Base-by-base conservation (phyloP, 2,888 invertebrate species). In the Parochlus steinenii region DNA sequence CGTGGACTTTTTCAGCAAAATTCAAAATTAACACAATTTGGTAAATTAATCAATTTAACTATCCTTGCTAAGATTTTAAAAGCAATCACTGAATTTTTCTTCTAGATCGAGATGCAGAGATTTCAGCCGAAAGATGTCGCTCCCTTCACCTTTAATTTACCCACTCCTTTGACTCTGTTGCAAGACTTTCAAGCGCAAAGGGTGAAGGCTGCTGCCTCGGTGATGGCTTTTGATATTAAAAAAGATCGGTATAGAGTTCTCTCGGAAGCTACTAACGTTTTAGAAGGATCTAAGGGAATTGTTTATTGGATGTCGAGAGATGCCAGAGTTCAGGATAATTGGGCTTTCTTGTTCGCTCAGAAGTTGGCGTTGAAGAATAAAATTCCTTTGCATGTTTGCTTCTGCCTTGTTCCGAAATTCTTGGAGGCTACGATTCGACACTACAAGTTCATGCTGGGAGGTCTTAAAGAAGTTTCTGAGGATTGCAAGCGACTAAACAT, bases 251-350 rank as follows among this genome's bases (percentile, higher is more conserved):
- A 82, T 5, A 65, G 74, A 45, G 64, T 85, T 26, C 54, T 87
- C 23, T 71, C 74, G 3, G 55, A 66, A 14, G 65, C 63, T 32
- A 64, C 67, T 43, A 65, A 72, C 46, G 70, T 83, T 12, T 62
- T 64, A 32, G 69, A 69, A 38, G 50, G 61, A 7, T 60, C 64
- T 16, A 68, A 73, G 34, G 74, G 69, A 3, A 40, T 44, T 30
- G 18, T 36, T 2, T 90, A 90, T 53, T 90, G 89, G 89, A 90
- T 89, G 87, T 81, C 77, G 2, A 64, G 90, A 34, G 90, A 90
- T 58, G 76, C 75, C 44, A 64, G 90, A 43, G 76, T 87, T 10
- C 83, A 90, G 58, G 90, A 90, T 53, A 90, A 90, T 52, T 90
- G 90, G 90, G 85, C 87, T 0, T 64, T 89, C 45, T 55, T 90